These are phyloP conservation scores for Muscicapa adusta DNA, from an alignment of 2,113 vertebrate genomes.

Conservation along the genomic window DNA sequence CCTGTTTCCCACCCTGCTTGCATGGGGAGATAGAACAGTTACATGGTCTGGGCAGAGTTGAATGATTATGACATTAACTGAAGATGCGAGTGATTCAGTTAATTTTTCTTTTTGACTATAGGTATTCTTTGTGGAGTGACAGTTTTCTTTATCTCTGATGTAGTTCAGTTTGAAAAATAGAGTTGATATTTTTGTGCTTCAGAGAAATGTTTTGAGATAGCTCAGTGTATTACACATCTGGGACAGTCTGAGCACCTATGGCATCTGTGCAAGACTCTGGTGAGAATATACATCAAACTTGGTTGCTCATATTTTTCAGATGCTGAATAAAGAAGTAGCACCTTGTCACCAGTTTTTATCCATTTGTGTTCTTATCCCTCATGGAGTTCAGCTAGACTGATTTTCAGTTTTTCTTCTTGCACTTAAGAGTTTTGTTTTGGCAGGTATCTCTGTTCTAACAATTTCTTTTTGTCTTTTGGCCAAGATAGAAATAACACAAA, in stretches of 20 bases:
- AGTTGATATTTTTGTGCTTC: background rate
- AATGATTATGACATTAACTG: background rate
- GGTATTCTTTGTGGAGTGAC: background rate
- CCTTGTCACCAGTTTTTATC: background rate
- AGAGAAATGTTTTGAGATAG: background rate
- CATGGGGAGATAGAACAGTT: background rate
- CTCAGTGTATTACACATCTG: background rate
- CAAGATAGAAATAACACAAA: background rate
- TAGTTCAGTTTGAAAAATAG: background rate
- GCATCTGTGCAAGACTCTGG: background rate
- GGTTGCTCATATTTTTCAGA: background rate
- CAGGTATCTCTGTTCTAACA: background rate
- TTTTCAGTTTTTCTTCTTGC: background rate
- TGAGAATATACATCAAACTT: background rate
- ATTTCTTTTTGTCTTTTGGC: slow-evolving; percentile 30
- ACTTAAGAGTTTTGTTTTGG: slow-evolving; percentile 7
- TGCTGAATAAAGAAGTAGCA: background rate
- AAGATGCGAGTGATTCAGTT: background rate
- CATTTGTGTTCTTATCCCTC: background rate
- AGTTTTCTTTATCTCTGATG: background rate
- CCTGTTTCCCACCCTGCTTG: background rate
- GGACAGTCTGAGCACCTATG: background rate
- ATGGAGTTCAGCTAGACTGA: background rate
- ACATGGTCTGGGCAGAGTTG: background rate
- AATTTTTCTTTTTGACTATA: background rate